Conservation (phyloP, 2,888 invertebrate genomes). For the Tanaodytes sp. region DNA sequence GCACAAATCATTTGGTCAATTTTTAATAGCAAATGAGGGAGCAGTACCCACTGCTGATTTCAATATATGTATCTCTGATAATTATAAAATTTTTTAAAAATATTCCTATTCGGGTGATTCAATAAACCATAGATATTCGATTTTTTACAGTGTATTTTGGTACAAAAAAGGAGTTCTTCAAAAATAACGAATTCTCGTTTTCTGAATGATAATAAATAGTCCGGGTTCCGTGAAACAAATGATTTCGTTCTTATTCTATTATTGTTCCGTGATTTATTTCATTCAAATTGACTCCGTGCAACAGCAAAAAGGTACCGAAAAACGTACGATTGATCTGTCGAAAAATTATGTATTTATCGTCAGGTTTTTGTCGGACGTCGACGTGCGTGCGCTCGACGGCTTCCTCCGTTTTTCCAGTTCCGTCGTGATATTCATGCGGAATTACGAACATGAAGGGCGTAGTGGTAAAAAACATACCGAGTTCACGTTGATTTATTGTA, state of each 20-base stretch:
- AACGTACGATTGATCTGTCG: constrained; percentile 27
- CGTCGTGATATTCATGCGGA: constrained; percentile 29
- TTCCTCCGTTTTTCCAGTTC: constrained; percentile 28
- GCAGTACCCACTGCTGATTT: too few species aligned
- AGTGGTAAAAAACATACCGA: constrained; percentile 30
- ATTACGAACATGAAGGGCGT: constrained; percentile 26
- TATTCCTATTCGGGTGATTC: too few species aligned
- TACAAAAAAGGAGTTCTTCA: too few species aligned
- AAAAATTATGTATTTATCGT: constrained; percentile 35
- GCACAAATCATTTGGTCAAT: too few species aligned
- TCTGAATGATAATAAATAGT: too few species aligned
- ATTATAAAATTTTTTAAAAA: too few species aligned
- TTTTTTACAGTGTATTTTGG: too few species aligned
- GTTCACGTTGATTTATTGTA: constrained; percentile 32
- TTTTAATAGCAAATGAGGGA: too few species aligned
- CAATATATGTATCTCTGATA: too few species aligned
- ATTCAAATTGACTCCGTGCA: constrained; percentile 15
- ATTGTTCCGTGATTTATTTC: constrained; percentile 17
- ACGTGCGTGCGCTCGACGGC: too few species aligned
- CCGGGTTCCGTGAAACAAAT: constrained; percentile 1
- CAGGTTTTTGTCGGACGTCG: constrained; percentile 28
- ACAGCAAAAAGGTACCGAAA: constrained; percentile 25
- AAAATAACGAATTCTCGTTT: not conserved
- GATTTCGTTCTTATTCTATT: constrained; percentile 21
- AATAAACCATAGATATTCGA: too few species aligned